Evolutionary conservation across 2,888 invertebrate genomes (phyloP), one percentile per base, ranked within the genome.

Genomic region (Luperina testacea): DNA sequence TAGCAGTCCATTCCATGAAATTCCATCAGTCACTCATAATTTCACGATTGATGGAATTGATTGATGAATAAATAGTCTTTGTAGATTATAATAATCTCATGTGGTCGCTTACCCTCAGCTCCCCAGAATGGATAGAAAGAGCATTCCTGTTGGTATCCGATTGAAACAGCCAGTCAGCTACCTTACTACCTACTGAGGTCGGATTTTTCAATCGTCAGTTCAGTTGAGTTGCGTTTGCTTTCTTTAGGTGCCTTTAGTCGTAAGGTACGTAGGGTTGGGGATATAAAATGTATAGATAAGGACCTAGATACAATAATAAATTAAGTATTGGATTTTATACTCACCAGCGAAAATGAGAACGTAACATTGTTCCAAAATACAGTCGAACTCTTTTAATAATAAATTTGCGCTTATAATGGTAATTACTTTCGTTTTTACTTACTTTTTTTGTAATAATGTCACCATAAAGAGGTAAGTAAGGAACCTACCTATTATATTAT

Each of bases 261-360:
- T 27, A 27, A 27, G 13, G 17, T 27, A 48, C 20, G 7, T 20
- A 48, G 11, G 20, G 20, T 68, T 6, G n/a, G 68, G 68, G 11
- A 45, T 20, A 27, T 48, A 27, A 48, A 27, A 48, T 68, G 6
- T 27, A 45, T 20, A 45, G 45, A 5, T 68, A 45, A 6, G 7
- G 4, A 24, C 27, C 38, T 24, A 15, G 9, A 53, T 1, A 38
- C 9, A 70, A 8, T 32, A 32, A 24, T 53, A 53, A 38, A 17
- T 17, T 3, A 38, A 38, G 38, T 38, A 53, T 24, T 53, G 15
- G 8, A 48, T 24, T 45, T 42, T n/a, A 57, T 59, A 78, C 87
- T 86, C 59, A 87, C 87, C 73, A 72, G n/a, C 64, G 73, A 67
- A 85, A 77, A 68, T 51, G 64, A 65, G 69, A 83, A 69, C 87